Evolutionary conservation across 2,888 invertebrate species (phyloP).

Genomic region (Kuschelorhynchus macadamiae): DNA sequence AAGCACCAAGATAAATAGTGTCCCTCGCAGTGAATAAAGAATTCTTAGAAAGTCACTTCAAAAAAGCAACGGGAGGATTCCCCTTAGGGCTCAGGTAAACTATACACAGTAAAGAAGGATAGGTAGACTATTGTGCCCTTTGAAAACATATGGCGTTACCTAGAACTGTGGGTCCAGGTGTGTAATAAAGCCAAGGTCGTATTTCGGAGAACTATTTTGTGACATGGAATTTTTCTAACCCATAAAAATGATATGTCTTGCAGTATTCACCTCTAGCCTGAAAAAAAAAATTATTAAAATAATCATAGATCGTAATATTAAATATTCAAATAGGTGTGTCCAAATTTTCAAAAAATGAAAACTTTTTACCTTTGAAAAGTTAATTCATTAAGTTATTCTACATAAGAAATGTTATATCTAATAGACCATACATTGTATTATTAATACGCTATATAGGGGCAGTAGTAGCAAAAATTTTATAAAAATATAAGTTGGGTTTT

Average conservation of each 20-base stretch:
- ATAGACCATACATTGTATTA: not conserved
- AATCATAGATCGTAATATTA: no score
- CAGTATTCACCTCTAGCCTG: no score
- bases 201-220: constrained; percentile 21
- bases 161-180: constrained; percentile 55
- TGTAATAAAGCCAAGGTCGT: constrained; percentile 41
- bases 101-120: constrained; percentile 31
- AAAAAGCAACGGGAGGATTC: constrained; percentile 39
- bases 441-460: no score
- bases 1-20: constrained; percentile 16
- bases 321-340: no score
- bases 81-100: constrained; percentile 34
- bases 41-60: constrained; percentile 37
- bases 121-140: constrained; percentile 38
- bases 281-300: no score
- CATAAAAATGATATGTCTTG: no score
- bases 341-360: no score
- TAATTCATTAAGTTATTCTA: no score
- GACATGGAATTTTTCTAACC: constrained; percentile 17
- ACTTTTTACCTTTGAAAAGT: no score
- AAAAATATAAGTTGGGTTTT: no score
- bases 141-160: constrained; percentile 54
- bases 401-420: not conserved
- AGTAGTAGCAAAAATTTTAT: no score
- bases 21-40: constrained; percentile 20